Conservation (phyloP, 1,140 invertebrate species). For the Neelides sp. region DNA sequence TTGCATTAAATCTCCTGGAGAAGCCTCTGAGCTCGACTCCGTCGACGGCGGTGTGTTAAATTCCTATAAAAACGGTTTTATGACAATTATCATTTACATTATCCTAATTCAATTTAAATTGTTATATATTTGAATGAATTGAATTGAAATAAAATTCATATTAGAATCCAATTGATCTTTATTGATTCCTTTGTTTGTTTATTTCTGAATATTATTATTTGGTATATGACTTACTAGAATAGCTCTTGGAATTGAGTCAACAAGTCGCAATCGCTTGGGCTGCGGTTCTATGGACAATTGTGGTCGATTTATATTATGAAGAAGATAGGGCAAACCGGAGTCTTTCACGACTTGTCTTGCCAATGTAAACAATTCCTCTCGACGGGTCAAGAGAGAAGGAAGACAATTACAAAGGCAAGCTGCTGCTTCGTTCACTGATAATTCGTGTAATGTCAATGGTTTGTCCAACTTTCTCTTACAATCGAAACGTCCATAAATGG, state of each 20-base stretch:
- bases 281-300: not conserved
- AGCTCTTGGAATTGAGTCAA: not conserved
- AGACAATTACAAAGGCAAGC: slow-evolving; percentile 85
- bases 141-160: too few species aligned
- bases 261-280: not conserved
- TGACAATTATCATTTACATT: too few species aligned
- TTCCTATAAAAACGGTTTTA: too few species aligned
- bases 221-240: not conserved
- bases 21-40: too few species aligned
- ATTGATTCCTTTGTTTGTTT: not conserved
- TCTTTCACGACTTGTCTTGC: slow-evolving; percentile 87
- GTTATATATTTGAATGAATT: too few species aligned
- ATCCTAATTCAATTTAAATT: too few species aligned
- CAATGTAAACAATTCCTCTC: slow-evolving; percentile 88
- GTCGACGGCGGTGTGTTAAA: too few species aligned
- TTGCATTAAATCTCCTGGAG: too few species aligned
- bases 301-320: not conserved
- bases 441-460: slow-evolving; percentile 86
- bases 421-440: slow-evolving; percentile 92
- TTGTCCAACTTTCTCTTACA: slow-evolving; percentile 92
- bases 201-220: not conserved
- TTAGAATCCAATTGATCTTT: not conserved
- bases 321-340: slow-evolving; percentile 46
- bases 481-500: slow-evolving; percentile 92
- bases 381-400: slow-evolving; percentile 73